A percentile compares a stretch with the other conserved stretches of the same genome.
phyloP scores from a whole-genome alignment of 2,113 vertebrate genomes.

The Limnothrissa miodon region DNA sequence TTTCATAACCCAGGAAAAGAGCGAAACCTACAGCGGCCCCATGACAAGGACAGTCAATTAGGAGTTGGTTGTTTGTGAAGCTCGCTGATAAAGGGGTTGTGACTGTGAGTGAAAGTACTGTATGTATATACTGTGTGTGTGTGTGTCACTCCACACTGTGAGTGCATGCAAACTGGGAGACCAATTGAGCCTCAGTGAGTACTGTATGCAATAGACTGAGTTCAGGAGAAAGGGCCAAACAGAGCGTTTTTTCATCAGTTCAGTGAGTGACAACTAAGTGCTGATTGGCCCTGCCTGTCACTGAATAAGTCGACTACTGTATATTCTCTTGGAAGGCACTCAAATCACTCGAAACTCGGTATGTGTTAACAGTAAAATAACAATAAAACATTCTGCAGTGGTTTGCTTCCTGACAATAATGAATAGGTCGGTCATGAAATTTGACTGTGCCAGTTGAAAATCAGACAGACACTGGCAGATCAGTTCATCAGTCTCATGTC shows the following conservation, averaged over 20 bases:
- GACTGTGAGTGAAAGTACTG: not conserved
- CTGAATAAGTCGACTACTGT: not conserved
- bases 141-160: not conserved
- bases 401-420: not conserved
- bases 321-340: not conserved
- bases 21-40: not conserved
- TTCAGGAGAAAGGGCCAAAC: not conserved
- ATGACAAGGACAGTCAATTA: not conserved
- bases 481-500: not conserved
- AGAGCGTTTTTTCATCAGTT: not conserved
- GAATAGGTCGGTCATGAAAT: not conserved
- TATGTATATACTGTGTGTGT: too few relatives aligned
- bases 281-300: not conserved
- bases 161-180: not conserved
- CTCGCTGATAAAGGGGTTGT: not conserved
- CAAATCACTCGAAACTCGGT: not conserved
- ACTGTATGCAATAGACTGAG: not conserved
- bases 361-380: not conserved
- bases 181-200: not conserved
- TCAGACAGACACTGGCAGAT: not conserved
- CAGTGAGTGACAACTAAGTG: not conserved
- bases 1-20: not conserved
- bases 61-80: not conserved
- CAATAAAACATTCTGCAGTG: not conserved
- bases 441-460: not conserved